Conservation (phyloP, 2,797 vertebrate species). For the Hydrophis major region DNA sequence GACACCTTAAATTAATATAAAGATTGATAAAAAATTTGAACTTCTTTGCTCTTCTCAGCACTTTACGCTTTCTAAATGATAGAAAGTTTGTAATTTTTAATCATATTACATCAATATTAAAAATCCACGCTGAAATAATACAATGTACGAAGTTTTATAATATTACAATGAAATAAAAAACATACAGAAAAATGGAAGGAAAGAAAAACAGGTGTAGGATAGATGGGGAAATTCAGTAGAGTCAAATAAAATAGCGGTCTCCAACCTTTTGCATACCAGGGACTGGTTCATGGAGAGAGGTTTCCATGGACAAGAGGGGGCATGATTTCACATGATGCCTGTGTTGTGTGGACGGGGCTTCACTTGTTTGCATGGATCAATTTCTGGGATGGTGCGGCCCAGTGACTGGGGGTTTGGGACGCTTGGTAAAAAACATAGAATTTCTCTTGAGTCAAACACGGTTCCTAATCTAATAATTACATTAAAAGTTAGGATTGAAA, state of each 20-base stretch:
- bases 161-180: not conserved
- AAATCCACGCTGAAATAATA: not conserved
- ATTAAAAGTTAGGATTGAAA: not conserved
- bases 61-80: not conserved
- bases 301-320: too few relatives aligned
- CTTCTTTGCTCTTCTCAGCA: not conserved
- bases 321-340: too few relatives aligned
- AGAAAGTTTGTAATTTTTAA: not conserved
- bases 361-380: too few relatives aligned
- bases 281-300: too few relatives aligned
- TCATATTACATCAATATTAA: not conserved
- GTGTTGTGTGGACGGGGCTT: too few relatives aligned
- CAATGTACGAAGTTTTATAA: not conserved
- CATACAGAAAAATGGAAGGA: not conserved
- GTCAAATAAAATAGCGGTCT: not conserved
- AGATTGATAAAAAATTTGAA: not conserved
- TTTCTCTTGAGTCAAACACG: not conserved
- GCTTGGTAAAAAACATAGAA: not conserved
- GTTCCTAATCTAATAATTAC: not conserved
- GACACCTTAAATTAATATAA: not conserved
- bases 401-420: too few relatives aligned
- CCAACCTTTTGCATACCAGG: too few relatives aligned
- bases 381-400: too few relatives aligned
- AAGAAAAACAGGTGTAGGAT: not conserved
- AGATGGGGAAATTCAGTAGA: not conserved